Conservation (phyloP, 2,113 vertebrate species). For the Sitta europaea region DNA sequence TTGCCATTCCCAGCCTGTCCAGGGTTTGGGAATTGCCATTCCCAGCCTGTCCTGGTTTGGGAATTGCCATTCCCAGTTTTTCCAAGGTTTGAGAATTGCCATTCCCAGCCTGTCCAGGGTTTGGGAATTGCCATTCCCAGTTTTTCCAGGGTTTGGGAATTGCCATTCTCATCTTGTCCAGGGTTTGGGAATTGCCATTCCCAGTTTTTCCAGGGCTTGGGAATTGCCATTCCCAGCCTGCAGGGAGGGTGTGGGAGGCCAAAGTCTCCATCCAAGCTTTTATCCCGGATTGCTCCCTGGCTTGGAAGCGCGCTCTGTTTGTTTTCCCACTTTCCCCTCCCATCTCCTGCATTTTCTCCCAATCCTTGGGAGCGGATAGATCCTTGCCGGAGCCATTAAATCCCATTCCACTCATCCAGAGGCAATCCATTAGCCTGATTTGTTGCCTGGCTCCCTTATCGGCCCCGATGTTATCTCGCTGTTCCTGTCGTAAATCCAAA, state of each 20-base stretch:
- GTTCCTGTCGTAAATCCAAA: constrained; percentile 17
- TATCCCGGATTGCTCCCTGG: not conserved
- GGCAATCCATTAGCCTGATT: constrained; percentile 26
- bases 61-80: not conserved
- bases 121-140: not conserved
- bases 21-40: not conserved
- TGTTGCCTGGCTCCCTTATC: constrained; percentile 58
- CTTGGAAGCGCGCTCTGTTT: constrained; percentile 23
- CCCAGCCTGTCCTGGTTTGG: not conserved
- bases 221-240: not conserved
- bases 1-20: not conserved
- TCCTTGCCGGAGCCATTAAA: constrained; percentile 22
- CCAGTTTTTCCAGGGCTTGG: accelerated
- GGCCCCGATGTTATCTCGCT: not conserved
- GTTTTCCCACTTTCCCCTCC: constrained; percentile 22
- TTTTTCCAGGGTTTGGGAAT: not conserved
- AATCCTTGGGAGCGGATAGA: not conserved
- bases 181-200: not conserved
- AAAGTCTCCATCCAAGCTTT: not conserved
- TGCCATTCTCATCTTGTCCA: not conserved
- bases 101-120: not conserved
- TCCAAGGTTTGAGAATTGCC: not conserved
- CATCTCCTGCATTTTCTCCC: not conserved
- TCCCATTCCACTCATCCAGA: not conserved
- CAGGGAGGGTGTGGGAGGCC: not conserved